Evolutionary conservation across 2,113 vertebrate genomes (phyloP).

Genomic region (Daphoenositta chrysoptera): DNA sequence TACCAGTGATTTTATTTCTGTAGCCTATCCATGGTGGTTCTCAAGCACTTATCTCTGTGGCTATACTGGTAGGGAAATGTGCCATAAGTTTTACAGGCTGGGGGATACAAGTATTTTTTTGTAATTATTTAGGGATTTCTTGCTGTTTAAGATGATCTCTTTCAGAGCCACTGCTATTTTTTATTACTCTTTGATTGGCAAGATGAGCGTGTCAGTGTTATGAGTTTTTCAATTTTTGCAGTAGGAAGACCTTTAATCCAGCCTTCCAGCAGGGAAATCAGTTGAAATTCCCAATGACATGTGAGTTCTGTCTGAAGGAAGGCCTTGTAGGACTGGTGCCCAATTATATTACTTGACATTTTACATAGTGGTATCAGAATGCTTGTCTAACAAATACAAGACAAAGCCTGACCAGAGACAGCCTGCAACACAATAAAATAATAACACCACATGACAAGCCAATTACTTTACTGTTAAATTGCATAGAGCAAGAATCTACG

Average conservation of each 20-base stretch:
- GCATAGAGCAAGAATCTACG: neutral
- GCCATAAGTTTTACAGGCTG: neutral
- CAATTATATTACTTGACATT: slow-evolving; percentile 62
- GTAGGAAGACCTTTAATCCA: slow-evolving; percentile 54
- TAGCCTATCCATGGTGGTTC: neutral
- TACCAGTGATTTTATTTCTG: neutral
- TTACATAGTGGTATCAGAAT: slow-evolving; percentile 42
- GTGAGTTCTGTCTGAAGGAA: slow-evolving; percentile 29
- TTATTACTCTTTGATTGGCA: slow-evolving; percentile 39
- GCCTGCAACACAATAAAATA: slow-evolving; percentile 37
- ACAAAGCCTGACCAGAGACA: slow-evolving; percentile 23
- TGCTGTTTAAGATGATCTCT: neutral
- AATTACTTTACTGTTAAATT: neutral
- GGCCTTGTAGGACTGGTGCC: neutral
- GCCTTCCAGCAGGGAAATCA: slow-evolving; percentile 49
- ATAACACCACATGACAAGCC: neutral
- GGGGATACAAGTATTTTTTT: neutral
- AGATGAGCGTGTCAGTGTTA: slow-evolving; percentile 19
- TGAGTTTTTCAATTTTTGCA: slow-evolving; percentile 49
- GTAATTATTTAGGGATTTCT: slow-evolving; percentile 5
- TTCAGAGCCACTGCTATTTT: neutral
- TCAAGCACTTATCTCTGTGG: neutral
- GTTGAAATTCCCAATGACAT: slow-evolving; percentile 41
- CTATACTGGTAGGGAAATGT: neutral
- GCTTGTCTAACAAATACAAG: slow-evolving; percentile 51